Evolutionary conservation across 2,888 invertebrate species (phyloP), one percentile per base, ranked within the genome.

Genomic region (Polyommatus iphigenia): DNA sequence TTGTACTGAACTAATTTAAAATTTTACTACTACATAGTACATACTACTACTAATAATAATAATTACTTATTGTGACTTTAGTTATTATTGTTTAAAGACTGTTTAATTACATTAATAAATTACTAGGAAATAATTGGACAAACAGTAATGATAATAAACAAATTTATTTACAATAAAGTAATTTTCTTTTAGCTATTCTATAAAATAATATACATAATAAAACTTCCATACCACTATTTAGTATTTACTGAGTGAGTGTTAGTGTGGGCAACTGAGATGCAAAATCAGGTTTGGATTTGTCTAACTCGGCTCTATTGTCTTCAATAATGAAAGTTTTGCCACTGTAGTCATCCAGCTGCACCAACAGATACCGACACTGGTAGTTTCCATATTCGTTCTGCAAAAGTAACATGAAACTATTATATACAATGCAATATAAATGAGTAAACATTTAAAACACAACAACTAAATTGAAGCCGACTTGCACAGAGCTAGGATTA

Each of bases 311-410:
- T 84, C 97, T 94, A 85, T 97, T 97, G 85, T 98, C 97, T 92
- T 97, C 97, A 81, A 98, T 90, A 67, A 97, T 95, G 78, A 98
- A 97, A 10, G 96, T 96, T 82, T 96, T 96, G 62, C 95, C 95
- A 18, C 96, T 95, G 86, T 96, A 96, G 85, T 97, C 97, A 86
- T 98, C 97, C 54, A 98, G 91, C 89, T 98, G 96, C 3, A 98
- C 97, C 85, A 98, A 95, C 77, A 99, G 88, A 87, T 98, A 98
- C 81, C 97, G 95, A 87, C 97, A 98, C 82, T 96, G 95, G 85
- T 96, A 98, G 80, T 96, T 95, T 0, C 97, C 97, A 83, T 95
- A 94, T 59, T 96, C 95, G 91, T 96, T 96, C 98, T 98, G 91
- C 18, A 54, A 93, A 96, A 85, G 15, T 10, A n/a, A 32, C 2